Base-by-base conservation (phyloP, 2,113 vertebrate genomes). In the Eptatretus burgeri region DNA sequence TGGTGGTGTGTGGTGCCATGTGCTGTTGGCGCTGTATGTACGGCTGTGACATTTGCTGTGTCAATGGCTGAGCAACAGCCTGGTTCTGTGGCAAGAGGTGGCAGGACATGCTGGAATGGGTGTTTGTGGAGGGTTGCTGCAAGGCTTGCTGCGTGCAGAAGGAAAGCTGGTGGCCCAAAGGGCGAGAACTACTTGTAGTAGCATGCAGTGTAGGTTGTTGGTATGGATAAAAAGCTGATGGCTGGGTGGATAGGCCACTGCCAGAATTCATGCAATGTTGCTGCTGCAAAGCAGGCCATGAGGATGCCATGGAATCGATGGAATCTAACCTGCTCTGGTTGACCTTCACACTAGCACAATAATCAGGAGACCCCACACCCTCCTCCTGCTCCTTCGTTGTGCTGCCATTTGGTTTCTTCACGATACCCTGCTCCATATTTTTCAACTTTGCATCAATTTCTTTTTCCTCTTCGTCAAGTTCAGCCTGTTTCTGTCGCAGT, bases 361-460 rank as follows among this genome's bases (percentile, higher is more conserved):
- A 88, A 63, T 65, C 88, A 93, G 5, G 81, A 79, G 64, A 88
- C 73, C 68, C 93, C 86, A 66, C 80, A 79, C 64, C 76, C 75
- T 51, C 70, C 66, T 13, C 27, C 27, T 41, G 27, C 27, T 41
- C 27, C 27, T 41, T 41, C 27, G 27, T 41, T 41, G 27, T 41
- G 27, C 27, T n/a, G 56, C 56, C 56, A 60, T 60, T 20, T 12
- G 56, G 56, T 19, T 60, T 83, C 63, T 93, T 88, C 16, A 79
- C 83, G 70, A 98, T 95, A 50, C 91, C 91, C 56, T 91, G 70
- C 72, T 98, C 91, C 70, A 98, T 73, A 72, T 86, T 94, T 67
- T 91, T 87, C 67, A 98, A 75, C 72, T 91, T 98, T 63, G 91
- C 91, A 12, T 98, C 91, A 2, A 98, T 98, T 74, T 98, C 91